Percentiles rank a stretch among this genome's conserved stretches.
Evolutionary conservation across 1,140 invertebrate genomes (phyloP).

Genomic region (Melipona quadrifasciata): DNA sequence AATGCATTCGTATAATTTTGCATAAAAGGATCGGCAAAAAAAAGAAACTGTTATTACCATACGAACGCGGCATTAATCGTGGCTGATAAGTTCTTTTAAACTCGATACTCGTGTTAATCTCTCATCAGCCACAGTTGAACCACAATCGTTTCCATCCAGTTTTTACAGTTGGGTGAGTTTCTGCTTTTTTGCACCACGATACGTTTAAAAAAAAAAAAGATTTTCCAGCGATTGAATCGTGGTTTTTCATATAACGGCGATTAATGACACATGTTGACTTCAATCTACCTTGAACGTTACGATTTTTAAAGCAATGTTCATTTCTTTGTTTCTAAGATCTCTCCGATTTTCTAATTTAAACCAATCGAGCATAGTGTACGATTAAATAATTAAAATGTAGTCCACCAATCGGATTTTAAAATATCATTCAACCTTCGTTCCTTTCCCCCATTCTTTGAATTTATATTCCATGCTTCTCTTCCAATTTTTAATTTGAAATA

Average conservation of each 20-base stretch:
- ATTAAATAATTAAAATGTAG: neutral
- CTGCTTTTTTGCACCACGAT: conserved; percentile 1
- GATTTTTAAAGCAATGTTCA: no score
- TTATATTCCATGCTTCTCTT: neutral
- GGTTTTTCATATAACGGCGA: neutral
- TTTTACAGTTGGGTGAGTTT: conserved; percentile 3
- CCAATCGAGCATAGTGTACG: no score
- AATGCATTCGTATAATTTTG: neutral
- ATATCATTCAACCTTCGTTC: no score
- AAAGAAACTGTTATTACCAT: conserved; percentile 5
- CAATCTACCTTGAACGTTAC: no score
- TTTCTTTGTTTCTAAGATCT: no score
- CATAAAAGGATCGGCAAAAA: neutral
- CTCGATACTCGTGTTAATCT: conserved; percentile 8
- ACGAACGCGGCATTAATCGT: neutral
- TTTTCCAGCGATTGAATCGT: neutral
- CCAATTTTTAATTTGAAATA: neutral
- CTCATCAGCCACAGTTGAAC: conserved; percentile 3
- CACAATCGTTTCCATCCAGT: neutral
- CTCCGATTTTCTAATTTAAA: no score
- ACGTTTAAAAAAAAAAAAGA: neutral
- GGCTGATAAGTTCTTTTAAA: neutral
- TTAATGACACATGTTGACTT: neutral
- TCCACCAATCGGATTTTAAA: neutral
- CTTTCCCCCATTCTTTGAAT: neutral